phyloP scores from a whole-genome alignment of 2,888 invertebrate species.

The Aphidoletes aphidimyza region DNA sequence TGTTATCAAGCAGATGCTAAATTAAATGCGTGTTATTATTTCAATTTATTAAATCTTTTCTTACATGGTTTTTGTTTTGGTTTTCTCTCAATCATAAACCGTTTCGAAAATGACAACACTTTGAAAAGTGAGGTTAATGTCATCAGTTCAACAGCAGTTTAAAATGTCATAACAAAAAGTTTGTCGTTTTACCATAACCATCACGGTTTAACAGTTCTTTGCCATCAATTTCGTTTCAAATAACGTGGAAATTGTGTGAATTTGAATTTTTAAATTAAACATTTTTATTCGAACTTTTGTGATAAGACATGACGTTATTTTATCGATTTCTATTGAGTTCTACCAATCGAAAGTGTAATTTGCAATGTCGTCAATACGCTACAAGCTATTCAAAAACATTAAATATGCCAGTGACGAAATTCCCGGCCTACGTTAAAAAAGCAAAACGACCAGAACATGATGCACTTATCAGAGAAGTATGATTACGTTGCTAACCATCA shows the following conservation, averaged over 20 bases:
- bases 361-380: constrained; percentile 58
- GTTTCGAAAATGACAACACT: no score
- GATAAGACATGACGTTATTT: background rate
- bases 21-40: no score
- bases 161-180: background rate
- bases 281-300: background rate
- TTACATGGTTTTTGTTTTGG: background rate
- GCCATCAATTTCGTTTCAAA: no score
- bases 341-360: background rate
- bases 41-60: no score
- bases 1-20: background rate
- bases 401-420: constrained; percentile 75
- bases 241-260: no score
- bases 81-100: no score
- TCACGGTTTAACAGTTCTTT: no score
- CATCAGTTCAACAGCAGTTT: background rate
- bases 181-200: background rate
- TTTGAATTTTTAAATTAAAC: background rate
- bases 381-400: constrained; percentile 71
- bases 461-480: constrained; percentile 69
- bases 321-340: background rate
- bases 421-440: constrained; percentile 70
- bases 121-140: background rate
- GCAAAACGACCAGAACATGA: constrained; percentile 72
- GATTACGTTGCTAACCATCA: constrained; percentile 56